phyloP scores from a whole-genome alignment of 2,113 vertebrate species.

The Cyprinodon tularosa region DNA sequence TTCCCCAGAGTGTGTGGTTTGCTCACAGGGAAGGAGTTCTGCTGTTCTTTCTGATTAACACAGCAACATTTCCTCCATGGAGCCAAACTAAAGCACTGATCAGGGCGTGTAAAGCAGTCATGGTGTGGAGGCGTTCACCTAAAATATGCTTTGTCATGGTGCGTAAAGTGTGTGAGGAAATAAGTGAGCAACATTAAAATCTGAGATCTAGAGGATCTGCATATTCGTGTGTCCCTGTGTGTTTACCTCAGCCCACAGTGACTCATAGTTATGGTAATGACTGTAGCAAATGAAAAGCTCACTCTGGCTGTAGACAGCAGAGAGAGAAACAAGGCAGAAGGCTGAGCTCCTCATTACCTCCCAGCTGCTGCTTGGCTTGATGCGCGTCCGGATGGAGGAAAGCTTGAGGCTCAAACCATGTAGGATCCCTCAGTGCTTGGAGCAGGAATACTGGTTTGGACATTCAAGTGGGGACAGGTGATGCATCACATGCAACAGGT shows the following conservation, averaged over 20 bases:
- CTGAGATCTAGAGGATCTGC: not conserved
- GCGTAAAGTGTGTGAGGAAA: not conserved
- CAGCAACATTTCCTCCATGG: not conserved
- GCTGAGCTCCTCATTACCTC: slow-evolving; percentile 55
- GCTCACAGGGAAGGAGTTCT: slow-evolving; percentile 35
- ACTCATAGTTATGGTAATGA: slow-evolving; percentile 66
- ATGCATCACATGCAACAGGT: slow-evolving; percentile 46
- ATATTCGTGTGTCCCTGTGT: not conserved
- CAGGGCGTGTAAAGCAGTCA: not conserved
- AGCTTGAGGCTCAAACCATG: slow-evolving; percentile 23
- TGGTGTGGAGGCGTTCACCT: not conserved
- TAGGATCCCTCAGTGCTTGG: not conserved
- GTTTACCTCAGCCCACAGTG: slow-evolving; percentile 26
- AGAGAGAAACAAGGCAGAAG: slow-evolving; percentile 19
- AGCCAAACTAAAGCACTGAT: not conserved
- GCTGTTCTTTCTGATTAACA: not conserved
- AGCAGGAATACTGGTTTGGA: not conserved
- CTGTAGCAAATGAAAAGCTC: slow-evolving; percentile 58
- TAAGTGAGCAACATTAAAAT: slow-evolving; percentile 11
- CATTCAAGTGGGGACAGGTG: slow-evolving; percentile 8
- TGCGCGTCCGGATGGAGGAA: slow-evolving; percentile 15
- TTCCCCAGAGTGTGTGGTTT: slow-evolving; percentile 53
- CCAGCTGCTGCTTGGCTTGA: slow-evolving; percentile 15
- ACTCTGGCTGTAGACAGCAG: slow-evolving; percentile 34
- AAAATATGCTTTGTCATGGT: slow-evolving; percentile 53